Base-by-base conservation (phyloP, 2,888 invertebrate species). In the Drosophila algonquin region DNA sequence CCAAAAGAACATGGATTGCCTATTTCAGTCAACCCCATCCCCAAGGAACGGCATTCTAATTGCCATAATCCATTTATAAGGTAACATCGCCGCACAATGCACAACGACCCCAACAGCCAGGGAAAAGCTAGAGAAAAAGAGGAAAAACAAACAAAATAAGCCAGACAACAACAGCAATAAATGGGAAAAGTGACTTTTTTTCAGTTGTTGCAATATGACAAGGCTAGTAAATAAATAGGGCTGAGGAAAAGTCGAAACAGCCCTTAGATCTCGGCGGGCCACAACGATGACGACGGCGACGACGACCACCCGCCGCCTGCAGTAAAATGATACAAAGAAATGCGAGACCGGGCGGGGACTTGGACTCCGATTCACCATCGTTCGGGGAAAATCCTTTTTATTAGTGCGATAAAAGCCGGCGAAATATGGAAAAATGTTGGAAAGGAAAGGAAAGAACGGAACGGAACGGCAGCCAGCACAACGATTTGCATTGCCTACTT, bases 11-110 rank as follows among this genome's bases (percentile, higher is more conserved):
- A 51, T 45, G 59, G 58, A 63, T 44, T 61, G 57, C 24, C 50
- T 54, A 53, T 65, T 63, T 32, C 21, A 59, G 50, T 46, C 53
- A 53, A 32, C 48, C 54, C 52, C 44, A 50, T 40, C 21, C 21
- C 21, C 21, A 21, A 45, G 54, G 57, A 51, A 55, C 61, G 59
- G 47, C 76, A 87, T 7, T 90, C 90, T 91, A 91, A 91, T 91
- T 91, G 91, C 90, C 90, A 89, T 91, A 91, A 91, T 91, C 91
- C 91, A 91, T 91, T 91, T 91, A 91, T 85, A 58, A 73, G 76
- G 71, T 76, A 91, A 86, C 83, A 81, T 53, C 85, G 81, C 80
- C 58, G 52, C 54, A 79, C 79, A 79, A 81, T 75, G 70, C 64
- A 63, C 76, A 75, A 61, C 65, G 71, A 68, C 68, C 62, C 69